Evolutionary conservation across 2,888 invertebrate genomes (phyloP).

Genomic region (Eurois occulta): DNA sequence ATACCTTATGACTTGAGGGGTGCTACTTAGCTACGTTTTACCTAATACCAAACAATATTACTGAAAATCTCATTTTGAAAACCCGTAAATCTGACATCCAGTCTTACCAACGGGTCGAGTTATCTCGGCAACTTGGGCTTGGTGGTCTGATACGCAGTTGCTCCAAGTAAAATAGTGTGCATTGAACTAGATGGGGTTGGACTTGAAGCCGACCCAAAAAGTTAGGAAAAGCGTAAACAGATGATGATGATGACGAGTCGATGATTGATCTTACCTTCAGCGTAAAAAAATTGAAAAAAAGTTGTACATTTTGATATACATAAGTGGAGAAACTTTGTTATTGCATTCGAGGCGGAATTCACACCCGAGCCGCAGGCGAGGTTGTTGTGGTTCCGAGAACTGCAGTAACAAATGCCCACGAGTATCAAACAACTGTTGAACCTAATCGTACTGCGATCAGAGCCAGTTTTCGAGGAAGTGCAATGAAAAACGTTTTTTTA

Average conservation of each 20-base stretch:
- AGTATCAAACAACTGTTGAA: too few species aligned
- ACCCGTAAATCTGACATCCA: neutral
- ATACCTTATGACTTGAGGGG: neutral
- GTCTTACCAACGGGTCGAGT: neutral
- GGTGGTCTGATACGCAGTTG: neutral
- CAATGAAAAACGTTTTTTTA: neutral
- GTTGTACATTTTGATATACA: too few species aligned
- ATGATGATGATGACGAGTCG: neutral
- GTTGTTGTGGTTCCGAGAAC: too few species aligned
- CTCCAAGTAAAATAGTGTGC: neutral
- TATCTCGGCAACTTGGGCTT: neutral
- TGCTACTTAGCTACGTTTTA: neutral
- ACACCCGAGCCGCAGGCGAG: too few species aligned
- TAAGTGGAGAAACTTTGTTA: too few species aligned
- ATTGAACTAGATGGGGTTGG: neutral
- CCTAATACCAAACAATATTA: neutral
- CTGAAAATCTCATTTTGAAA: neutral
- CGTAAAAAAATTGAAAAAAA: neutral
- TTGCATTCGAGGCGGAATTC: too few species aligned
- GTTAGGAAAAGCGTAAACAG: neutral
- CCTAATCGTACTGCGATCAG: too few species aligned
- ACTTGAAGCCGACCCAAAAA: neutral
- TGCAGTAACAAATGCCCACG: too few species aligned
- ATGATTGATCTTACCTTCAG: conserved; percentile 5
- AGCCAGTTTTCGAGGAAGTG: too few species aligned